Evolutionary conservation across 2,888 invertebrate species (phyloP), one percentile per base, ranked within the genome.

Genomic region (Pandemis corylana): DNA sequence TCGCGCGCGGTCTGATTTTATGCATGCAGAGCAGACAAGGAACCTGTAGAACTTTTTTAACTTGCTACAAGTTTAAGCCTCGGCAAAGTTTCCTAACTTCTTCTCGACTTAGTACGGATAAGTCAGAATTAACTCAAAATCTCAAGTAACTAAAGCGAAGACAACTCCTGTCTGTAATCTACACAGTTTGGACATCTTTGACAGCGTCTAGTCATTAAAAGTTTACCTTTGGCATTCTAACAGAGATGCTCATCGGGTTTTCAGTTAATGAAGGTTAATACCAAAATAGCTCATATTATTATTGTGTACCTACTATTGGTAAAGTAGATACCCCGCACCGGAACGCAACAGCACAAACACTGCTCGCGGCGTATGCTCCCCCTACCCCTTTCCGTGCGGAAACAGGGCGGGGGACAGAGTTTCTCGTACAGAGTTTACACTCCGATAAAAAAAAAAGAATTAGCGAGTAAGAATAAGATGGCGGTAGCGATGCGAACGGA

Each of bases 191-290:
- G 59, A 28, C 59, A 28, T 12, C 12, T 28, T 10, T 5, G 28
- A 28, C 28, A 59, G 56, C n/a, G 15, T 59, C 28, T 28, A 20
- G 59, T 59, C 59, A 59, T 59, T 59, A 59, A 59, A 59, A 59
- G 28, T 59, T 59, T 12, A 28, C 28, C 59, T 59, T 28, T 12
- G 28, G 59, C 12, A 12, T 59, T 59, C 59, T 59, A 28, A 28
- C 28, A 10, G 28, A 20, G 59, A 59, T 59, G 10, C 5, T 59
- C 59, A 59, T 59, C 12, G 0, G 28, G 2, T 59, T 59, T 59
- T 1, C 28, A 28, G 59, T 59, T 59, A 59, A 59, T 59, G 20
- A 59, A 56, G n/a, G 51, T 7, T 5, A 20, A 2, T 15, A 12
- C 12, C 12, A 49, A 9, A 9, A 6, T 7, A 44, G 44, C 28